Percentiles rank a stretch among this genome's conserved stretches.
phyloP scores from a whole-genome alignment of 2,113 vertebrate species.

The Otocyon megalotis region DNA sequence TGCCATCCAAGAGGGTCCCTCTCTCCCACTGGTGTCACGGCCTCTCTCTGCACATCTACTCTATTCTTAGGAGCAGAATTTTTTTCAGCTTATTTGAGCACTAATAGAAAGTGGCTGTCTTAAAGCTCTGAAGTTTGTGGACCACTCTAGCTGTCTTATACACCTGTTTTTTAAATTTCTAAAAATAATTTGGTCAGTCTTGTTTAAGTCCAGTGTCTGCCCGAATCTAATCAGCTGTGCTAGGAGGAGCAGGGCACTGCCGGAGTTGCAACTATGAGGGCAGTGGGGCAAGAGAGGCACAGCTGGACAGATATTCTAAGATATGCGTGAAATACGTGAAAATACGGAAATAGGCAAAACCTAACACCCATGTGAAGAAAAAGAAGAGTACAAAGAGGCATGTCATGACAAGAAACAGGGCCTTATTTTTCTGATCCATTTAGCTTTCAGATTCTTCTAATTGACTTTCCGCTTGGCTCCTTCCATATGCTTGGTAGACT shows the following conservation, averaged over 20 bases:
- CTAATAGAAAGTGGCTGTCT: neutral
- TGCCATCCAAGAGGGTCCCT: neutral
- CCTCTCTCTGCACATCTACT: neutral
- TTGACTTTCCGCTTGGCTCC: neutral
- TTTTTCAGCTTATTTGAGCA: neutral
- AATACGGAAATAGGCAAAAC: neutral
- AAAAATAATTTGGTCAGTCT: neutral
- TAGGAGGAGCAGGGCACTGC: accelerated
- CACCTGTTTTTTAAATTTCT: neutral
- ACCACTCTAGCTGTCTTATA: neutral
- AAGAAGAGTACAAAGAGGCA: neutral
- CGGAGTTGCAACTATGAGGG: neutral
- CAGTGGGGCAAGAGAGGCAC: neutral
- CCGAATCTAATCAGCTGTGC: neutral
- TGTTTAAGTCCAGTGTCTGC: neutral
- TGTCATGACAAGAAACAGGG: neutral
- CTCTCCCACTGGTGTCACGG: neutral
- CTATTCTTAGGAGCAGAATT: neutral
- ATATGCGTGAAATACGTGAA: neutral
- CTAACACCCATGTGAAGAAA: neutral
- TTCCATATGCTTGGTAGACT: neutral
- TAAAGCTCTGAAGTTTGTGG: neutral
- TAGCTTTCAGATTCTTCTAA: neutral
- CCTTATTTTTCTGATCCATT: neutral
- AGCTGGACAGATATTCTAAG: neutral